phyloP scores from a whole-genome alignment of 2,888 invertebrate species.

The Dermolepida albohirtum region DNA sequence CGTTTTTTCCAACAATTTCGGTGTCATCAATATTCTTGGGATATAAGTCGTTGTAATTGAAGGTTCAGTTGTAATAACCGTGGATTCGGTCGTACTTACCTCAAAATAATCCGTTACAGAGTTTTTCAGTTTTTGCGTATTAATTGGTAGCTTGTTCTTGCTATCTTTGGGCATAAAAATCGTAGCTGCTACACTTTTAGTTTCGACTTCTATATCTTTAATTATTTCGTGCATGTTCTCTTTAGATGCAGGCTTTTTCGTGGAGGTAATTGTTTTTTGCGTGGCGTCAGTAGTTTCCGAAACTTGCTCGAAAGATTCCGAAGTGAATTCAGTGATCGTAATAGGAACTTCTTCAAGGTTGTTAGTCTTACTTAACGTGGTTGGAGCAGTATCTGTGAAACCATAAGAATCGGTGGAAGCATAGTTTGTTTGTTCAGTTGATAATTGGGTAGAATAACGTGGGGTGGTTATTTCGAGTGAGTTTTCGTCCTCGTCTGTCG shows the following conservation, averaged over 20 bases:
- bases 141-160: not conserved
- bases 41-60: constrained; percentile 35
- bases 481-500: not conserved
- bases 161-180: constrained; percentile 28
- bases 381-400: not conserved
- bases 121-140: constrained; percentile 20
- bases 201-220: constrained; percentile 45
- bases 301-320: constrained; percentile 32
- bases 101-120: constrained; percentile 19
- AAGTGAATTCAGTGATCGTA: constrained; percentile 18
- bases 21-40: constrained; percentile 41
- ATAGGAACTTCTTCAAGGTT: constrained; percentile 32
- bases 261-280: constrained; percentile 21
- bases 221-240: constrained; percentile 44
- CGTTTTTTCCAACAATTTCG: constrained; percentile 48
- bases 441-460: constrained; percentile 38
- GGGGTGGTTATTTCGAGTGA: constrained; percentile 33
- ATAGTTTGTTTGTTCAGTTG: constrained; percentile 35
- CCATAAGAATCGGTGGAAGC: constrained; percentile 7
- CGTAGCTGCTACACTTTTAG: constrained; percentile 46
- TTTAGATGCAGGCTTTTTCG: constrained; percentile 17
- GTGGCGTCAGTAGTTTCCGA: constrained; percentile 33
- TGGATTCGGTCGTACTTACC: not conserved
- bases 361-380: not conserved
- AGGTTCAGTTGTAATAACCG: constrained; percentile 18